A percentile compares a stretch with the other conserved stretches of the same genome.
phyloP scores from a whole-genome alignment of 1,140 invertebrate species.

The Platyscapa corneri region DNA sequence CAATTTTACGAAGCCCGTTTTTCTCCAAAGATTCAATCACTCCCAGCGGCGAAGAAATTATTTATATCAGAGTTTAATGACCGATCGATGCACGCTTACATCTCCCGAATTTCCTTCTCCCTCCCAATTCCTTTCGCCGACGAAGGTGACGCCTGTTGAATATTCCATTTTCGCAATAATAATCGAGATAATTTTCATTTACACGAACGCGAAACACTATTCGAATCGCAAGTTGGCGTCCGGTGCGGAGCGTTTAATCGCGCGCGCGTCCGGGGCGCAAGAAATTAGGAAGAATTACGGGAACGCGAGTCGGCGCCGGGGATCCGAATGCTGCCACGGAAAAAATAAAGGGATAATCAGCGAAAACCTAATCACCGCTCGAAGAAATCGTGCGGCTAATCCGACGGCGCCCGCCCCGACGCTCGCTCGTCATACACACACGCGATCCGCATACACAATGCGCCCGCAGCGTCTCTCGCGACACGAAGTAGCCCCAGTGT shows the following conservation, averaged over 20 bases:
- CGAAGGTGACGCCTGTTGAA: neutral
- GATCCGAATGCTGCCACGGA: neutral
- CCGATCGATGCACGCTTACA: no score
- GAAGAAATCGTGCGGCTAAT: conserved; percentile 56
- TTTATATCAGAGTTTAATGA: no score
- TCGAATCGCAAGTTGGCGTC: neutral
- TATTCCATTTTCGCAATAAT: neutral
- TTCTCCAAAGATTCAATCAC: no score
- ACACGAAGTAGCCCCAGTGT: conserved; percentile 57
- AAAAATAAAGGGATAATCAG: neutral
- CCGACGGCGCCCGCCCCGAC: conserved; percentile 8
- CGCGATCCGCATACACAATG: conserved; percentile 50
- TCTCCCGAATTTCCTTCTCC: neutral
- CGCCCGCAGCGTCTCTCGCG: conserved; percentile 20
- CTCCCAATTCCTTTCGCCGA: neutral
- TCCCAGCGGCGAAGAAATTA: no score
- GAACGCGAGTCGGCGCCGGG: neutral
- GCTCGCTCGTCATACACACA: conserved; percentile 30
- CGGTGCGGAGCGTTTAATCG: neutral
- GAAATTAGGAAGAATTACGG: neutral
- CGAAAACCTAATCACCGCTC: conserved; percentile 38
- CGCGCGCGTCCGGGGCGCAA: neutral
- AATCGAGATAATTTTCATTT: neutral
- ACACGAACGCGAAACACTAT: conserved; percentile 2
- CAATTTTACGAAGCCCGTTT: no score